phyloP scores from a whole-genome alignment of 1,140 invertebrate genomes.

The Lepidurus apus region DNA sequence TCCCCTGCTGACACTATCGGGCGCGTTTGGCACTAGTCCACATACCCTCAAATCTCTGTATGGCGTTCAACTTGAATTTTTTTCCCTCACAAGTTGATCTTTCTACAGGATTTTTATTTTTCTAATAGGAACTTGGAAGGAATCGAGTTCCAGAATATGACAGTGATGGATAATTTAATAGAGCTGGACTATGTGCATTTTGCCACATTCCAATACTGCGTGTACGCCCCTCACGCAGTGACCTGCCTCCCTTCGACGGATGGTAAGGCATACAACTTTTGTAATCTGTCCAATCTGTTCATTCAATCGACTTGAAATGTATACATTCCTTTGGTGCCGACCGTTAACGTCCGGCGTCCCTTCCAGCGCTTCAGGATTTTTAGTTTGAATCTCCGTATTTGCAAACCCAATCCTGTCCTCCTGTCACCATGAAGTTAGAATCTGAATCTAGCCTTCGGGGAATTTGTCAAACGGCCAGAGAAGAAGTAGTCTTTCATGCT shows the following conservation, averaged over 20 bases:
- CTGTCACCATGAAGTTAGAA: no score
- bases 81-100: not conserved
- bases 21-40: not conserved
- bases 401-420: no score
- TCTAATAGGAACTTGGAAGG: conserved; percentile 40
- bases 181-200: conserved; percentile 51
- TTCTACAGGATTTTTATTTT: conserved; percentile 16
- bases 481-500: no score
- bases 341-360: no score
- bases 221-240: conserved; percentile 27
- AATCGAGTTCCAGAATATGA: conserved; percentile 44
- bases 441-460: no score
- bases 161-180: conserved; percentile 50
- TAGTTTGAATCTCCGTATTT: no score
- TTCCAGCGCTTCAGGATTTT: no score
- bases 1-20: not conserved
- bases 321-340: no score
- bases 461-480: no score
- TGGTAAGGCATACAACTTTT: conserved; percentile 28
- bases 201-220: conserved; percentile 34
- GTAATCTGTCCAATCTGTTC: not conserved
- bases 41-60: conserved; percentile 31
- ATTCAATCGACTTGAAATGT: no score
- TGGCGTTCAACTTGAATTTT: not conserved
- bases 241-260: conserved; percentile 34